Base-by-base conservation (phyloP, 2,888 invertebrate species). In the Mylabris sibirica region DNA sequence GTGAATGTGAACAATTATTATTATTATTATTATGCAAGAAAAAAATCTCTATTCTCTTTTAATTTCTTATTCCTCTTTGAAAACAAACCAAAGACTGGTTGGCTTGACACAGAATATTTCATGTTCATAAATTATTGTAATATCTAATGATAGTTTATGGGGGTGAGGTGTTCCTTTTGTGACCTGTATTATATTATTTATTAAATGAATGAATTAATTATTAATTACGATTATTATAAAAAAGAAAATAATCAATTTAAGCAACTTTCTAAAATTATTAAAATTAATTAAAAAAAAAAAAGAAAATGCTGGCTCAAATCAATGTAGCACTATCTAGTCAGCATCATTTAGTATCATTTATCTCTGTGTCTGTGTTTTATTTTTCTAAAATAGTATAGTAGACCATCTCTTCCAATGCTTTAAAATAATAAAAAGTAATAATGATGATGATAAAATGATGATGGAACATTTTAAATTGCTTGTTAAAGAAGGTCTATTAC, bases 1-100 rank as follows among this genome's bases (percentile, higher is more conserved):
- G 82, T 83, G 81, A 80, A 81, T 80, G 80, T 80, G 80, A 81
- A 80, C 77, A 81, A 79, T 81, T 44, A 44, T 6, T 44, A n/a
- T n/a, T n/a, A 6, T 12, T 12, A 44, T 44, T 17, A 5, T 44
- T 44, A 4, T 44, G 3, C 3, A 38, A 38, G 12, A 1, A 38
- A 14, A 38, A 38, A 14, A 12, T 38, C 30, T 30, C 8, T 30
- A 30, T 30, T 30, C 30, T 4, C 4, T 30, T 30, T 8, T 30
- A 30, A 8, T 30, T 30, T 30, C 4, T 38, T 38, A n/a, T 38
- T 38, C 8, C 14, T 38, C 3, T 14, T 38, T 38, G 4, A 44
- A 44, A 44, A 80, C 82, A 76, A 77, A 83, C 84, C 84, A 84
- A 84, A 84, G 84, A 84, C 79, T 78, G 79, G 79, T 79, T 77